phyloP scores from a whole-genome alignment of 2,888 invertebrate species.

The Xestia c-nigrum region DNA sequence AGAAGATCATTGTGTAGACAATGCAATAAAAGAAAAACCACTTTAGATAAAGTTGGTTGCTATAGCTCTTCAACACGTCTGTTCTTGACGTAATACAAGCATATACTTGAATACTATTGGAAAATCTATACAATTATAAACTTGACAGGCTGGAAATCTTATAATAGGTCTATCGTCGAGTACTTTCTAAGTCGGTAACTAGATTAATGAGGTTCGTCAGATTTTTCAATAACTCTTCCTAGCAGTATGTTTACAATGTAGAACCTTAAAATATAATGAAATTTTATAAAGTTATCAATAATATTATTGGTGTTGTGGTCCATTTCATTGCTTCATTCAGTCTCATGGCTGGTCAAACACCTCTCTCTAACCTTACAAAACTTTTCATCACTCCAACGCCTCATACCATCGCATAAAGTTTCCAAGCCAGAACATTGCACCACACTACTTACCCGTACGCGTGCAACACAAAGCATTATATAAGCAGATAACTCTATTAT shows the following conservation, averaged over 20 bases:
- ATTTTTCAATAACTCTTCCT: not conserved
- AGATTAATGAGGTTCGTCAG: not conserved
- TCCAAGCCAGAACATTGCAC: constrained; percentile 28
- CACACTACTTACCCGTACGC: constrained; percentile 6
- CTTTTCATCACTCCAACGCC: not conserved
- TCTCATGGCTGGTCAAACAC: not conserved
- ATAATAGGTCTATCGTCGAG: not conserved
- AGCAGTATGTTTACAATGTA: not conserved
- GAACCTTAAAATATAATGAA: too few species aligned
- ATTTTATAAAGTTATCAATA: not conserved
- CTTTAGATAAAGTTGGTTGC: constrained; percentile 19
- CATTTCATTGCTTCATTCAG: not conserved
- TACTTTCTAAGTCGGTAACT: not conserved
- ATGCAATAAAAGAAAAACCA: constrained; percentile 1
- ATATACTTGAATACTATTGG: not conserved
- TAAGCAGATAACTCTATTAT: constrained; percentile 51
- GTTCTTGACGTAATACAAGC: not conserved
- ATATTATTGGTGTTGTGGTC: not conserved
- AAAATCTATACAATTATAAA: not conserved
- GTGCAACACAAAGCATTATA: constrained; percentile 39
- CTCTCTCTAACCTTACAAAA: not conserved
- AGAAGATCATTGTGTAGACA: not conserved
- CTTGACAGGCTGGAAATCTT: not conserved
- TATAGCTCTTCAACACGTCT: not conserved
- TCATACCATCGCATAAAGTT: constrained; percentile 9